Evolutionary conservation across 53 echinoderm and acorn worm species (phyloP).

Genomic region (Hippasteria phrygiana): DNA sequence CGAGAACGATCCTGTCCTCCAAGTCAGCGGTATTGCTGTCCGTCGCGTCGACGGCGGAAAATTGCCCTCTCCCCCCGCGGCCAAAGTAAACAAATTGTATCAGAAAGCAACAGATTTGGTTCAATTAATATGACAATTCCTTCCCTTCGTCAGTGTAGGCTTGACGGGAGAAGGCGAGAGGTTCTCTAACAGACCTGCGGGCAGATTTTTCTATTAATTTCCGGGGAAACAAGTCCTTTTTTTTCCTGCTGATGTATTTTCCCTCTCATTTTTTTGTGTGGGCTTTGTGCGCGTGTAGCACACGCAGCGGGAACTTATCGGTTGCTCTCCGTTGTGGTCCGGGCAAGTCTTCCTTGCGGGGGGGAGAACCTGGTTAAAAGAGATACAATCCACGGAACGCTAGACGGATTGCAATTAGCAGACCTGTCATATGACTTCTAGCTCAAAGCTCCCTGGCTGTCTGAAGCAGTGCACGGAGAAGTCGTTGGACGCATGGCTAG

Average conservation of each 20-base stretch:
- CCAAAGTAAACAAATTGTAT: conserved; percentile 78
- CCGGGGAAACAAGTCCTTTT: conserved; percentile 56
- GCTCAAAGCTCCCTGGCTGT: conserved; percentile 2
- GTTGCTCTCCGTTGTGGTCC: background rate
- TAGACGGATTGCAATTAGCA: conserved; percentile 47
- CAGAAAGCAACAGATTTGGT: conserved; percentile 76
- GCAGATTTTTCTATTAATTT: conserved; percentile 77
- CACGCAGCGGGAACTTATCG: background rate
- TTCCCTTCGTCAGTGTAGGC: conserved; percentile 18
- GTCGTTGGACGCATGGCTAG: background rate
- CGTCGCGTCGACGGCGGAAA: conserved; percentile 43
- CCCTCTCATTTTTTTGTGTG: conserved; percentile 20
- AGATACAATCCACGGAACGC: conserved; percentile 36
- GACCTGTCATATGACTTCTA: conserved; percentile 32
- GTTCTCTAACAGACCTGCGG: conserved; percentile 53
- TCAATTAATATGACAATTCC: conserved; percentile 77
- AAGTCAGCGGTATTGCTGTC: conserved; percentile 27
- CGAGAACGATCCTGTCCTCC: background rate
- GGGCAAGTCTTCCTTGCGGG: conserved; percentile 36
- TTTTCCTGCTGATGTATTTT: conserved; percentile 9
- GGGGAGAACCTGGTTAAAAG: conserved; percentile 32
- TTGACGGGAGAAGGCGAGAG: conserved; percentile 58
- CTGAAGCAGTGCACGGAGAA: background rate
- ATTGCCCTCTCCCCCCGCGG: conserved; percentile 62
- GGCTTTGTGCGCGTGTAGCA: background rate